Evolutionary conservation across 1,140 invertebrate species (phyloP).

Genomic region (Medauroidea extradentata): DNA sequence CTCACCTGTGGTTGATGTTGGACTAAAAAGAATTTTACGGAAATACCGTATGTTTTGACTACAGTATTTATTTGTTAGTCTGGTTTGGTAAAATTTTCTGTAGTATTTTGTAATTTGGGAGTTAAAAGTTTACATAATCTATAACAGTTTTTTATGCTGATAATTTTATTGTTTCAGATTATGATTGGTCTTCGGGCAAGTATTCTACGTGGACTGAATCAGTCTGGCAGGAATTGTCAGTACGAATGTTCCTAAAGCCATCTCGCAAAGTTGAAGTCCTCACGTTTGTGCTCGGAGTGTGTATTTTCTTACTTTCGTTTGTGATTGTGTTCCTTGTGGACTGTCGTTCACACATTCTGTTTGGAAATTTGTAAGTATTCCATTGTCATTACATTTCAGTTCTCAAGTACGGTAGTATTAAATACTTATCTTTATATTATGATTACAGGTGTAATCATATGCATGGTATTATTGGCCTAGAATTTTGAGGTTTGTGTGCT

Average conservation of each 20-base stretch:
- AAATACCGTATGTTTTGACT: too few species aligned
- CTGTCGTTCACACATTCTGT: slow-evolving; percentile 57
- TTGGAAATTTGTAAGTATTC: slow-evolving; percentile 33
- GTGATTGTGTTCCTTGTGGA: slow-evolving; percentile 65
- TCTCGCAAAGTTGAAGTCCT: slow-evolving; percentile 60
- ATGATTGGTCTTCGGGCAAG: slow-evolving; percentile 69
- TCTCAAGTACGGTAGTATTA: too few species aligned
- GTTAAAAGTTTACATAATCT: too few species aligned
- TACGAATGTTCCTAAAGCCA: slow-evolving; percentile 79
- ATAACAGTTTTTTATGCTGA: too few species aligned
- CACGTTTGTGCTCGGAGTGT: slow-evolving; percentile 58
- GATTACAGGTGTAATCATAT: too few species aligned
- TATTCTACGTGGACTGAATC: slow-evolving; percentile 94
- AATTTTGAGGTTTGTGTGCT: too few species aligned
- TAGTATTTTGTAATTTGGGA: too few species aligned
- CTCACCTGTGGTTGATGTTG: too few species aligned
- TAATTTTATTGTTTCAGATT: slow-evolving; percentile 56
- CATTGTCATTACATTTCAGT: neutral
- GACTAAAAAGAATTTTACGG: too few species aligned
- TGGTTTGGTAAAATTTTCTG: neutral
- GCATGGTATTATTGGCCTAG: too few species aligned
- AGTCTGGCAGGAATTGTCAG: slow-evolving; percentile 67
- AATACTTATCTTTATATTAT: too few species aligned
- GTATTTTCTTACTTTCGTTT: slow-evolving; percentile 60
- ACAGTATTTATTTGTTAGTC: slow-evolving; percentile 6